phyloP scores from a whole-genome alignment of 2,113 vertebrate genomes.

The Hirundichthys speculiger region DNA sequence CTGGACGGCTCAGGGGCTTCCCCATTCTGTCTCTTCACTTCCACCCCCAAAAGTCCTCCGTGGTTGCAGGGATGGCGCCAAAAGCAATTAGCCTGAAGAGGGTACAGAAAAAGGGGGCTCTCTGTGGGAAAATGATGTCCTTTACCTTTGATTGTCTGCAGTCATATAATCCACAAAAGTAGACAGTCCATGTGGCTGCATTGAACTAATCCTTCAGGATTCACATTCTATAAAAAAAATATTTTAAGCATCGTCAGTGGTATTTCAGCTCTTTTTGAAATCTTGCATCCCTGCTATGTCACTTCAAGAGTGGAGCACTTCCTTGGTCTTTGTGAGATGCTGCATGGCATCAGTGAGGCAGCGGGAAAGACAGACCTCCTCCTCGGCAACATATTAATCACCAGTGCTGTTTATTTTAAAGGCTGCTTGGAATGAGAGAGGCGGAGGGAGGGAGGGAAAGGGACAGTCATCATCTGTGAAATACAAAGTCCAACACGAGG shows the following conservation, averaged over 20 bases:
- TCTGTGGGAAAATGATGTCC: constrained; percentile 18
- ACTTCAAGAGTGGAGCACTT: constrained; percentile 68
- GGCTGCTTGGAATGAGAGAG: constrained; percentile 58
- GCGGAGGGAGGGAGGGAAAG: constrained; percentile 38
- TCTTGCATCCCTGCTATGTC: constrained; percentile 48
- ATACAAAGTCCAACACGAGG: constrained; percentile 60
- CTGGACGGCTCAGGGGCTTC: constrained; percentile 97
- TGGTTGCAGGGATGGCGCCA: constrained; percentile 27
- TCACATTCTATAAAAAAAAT: constrained; percentile 54
- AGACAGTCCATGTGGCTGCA: constrained; percentile 57
- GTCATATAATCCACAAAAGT: constrained; percentile 40
- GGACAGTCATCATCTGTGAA: constrained; percentile 38
- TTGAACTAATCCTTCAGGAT: constrained; percentile 40
- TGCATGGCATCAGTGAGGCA: constrained; percentile 59
- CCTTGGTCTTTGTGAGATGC: constrained; percentile 59
- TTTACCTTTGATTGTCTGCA: constrained; percentile 33
- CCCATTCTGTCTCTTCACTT: constrained; percentile 82
- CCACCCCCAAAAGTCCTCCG: constrained; percentile 20
- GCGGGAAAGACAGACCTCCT: constrained; percentile 51
- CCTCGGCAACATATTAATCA: constrained; percentile 78
- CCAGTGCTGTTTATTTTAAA: constrained; percentile 65
- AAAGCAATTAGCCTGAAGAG: constrained; percentile 22
- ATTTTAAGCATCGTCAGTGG: neutral
- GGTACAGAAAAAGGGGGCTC: constrained; percentile 19
- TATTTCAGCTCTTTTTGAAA: neutral